Evolutionary conservation across 1,140 invertebrate species (phyloP).

Genomic region (Drosophila lowei): DNA sequence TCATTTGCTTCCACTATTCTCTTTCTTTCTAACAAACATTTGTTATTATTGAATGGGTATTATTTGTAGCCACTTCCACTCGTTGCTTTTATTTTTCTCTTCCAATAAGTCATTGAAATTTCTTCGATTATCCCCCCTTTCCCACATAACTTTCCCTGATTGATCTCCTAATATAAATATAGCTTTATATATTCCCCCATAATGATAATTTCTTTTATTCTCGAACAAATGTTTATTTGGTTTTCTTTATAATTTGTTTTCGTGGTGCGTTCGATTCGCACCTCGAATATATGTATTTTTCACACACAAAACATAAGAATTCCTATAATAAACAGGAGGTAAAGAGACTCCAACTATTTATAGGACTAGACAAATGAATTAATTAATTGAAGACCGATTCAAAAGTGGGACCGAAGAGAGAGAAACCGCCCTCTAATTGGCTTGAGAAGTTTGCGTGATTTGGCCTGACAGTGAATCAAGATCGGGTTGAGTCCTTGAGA

Average conservation of each 20-base stretch:
- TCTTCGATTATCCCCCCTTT: too few relatives aligned
- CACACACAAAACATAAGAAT: conserved; percentile 30
- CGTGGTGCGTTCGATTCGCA: conserved; percentile 8
- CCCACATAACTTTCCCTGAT: conserved; percentile 6
- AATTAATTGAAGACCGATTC: conserved; percentile 32
- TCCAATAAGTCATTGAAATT: too few relatives aligned
- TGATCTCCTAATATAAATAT: conserved; percentile 2
- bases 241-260: conserved; percentile 37
- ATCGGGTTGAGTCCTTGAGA: conserved; percentile 35
- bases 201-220: conserved; percentile 3
- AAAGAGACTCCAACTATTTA: conserved; percentile 21
- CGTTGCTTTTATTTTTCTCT: conserved; percentile 5
- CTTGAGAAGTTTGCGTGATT: conserved; percentile 50
- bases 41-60: not conserved
- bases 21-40: not conserved
- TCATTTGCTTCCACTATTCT: not conserved
- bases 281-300: conserved; percentile 18
- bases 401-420: not conserved
- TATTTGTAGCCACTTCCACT: not conserved
- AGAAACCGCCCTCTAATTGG: conserved; percentile 24
- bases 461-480: conserved; percentile 38
- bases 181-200: not conserved
- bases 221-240: conserved; percentile 19
- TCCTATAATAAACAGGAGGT: not conserved
- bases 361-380: conserved; percentile 29